Evolutionary conservation across 2,797 vertebrate genomes (phyloP).

Genomic region (Heteromormyrus szaboi): DNA sequence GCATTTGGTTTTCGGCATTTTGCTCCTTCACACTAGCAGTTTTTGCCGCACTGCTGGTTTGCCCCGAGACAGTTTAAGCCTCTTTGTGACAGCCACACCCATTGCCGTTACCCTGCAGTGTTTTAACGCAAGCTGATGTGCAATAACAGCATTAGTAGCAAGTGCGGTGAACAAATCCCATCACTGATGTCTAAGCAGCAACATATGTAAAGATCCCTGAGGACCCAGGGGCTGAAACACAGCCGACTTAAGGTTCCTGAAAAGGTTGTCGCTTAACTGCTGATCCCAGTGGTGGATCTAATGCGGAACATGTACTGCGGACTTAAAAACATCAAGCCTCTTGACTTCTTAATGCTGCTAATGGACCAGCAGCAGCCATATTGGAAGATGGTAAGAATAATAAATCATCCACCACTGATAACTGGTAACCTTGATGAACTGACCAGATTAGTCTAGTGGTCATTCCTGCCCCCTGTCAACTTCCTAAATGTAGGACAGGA

Average conservation of each 20-base stretch:
- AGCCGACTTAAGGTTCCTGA: not conserved
- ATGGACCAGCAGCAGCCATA: not conserved
- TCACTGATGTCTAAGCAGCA: not conserved
- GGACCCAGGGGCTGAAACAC: not conserved
- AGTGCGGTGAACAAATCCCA: not conserved
- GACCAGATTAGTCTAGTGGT: not conserved
- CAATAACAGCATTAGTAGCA: not conserved
- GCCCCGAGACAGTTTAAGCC: not conserved
- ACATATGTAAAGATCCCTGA: not conserved
- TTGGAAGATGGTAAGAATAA: not conserved
- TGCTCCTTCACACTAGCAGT: not conserved
- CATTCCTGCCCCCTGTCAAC: not conserved
- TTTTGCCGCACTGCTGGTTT: not conserved
- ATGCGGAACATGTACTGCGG: not conserved
- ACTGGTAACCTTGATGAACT: not conserved
- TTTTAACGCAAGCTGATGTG: not conserved
- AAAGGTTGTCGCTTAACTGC: not conserved
- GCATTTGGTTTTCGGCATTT: not conserved
- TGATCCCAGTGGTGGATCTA: not conserved
- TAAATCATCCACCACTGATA: not conserved
- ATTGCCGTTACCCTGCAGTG: too few species aligned
- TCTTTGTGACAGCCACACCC: not conserved
- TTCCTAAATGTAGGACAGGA: not conserved
- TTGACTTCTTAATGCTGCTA: conserved; percentile 38
- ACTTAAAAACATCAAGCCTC: not conserved